Base-by-base conservation (phyloP, 2,113 vertebrate species). In the Caracal caracal region DNA sequence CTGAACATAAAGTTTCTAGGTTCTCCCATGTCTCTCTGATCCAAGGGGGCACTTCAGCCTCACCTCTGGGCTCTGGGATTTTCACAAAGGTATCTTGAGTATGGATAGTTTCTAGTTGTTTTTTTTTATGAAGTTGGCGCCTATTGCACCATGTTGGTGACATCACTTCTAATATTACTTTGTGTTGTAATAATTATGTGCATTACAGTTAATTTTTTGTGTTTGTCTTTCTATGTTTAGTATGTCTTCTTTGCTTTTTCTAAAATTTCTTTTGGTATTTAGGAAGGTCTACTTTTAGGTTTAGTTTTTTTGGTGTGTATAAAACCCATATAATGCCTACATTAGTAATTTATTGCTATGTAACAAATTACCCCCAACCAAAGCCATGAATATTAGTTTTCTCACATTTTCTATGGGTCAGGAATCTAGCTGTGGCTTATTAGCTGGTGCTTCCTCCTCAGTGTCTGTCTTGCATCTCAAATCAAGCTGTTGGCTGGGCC, bases 201-300 rank as follows among this genome's bases (percentile, higher is more conserved):
- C n/a, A 70, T 88, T 70, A 35, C 24, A 33, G 63, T 43, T 90
- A 11, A 63, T 51, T 66, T 82, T 30, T 87, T 84, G 10, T 89
- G 10, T 89, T 78, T 78, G 3, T 61, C 71, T 93, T 94, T 90
- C 53, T 84, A 33, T 11, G 30, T 65, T 94, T 92, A 68, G 19
- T 84, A 66, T 71, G 33, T 83, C 10, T 13, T 85, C 53, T 91
- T 75, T 82, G 22, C 51, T 56, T 89, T 91, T 92, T 82, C 33
- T 92, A 63, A 85, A 85, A 91, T 87, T 94, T n/a, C 76, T 75
- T 81, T 82, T 75, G 33, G 26, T 53, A 90, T 80, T 71, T 88
- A 78, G n/a, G 35, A 91, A 92, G 13, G 1, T 40, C 88, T 66
- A n/a, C 82, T 12, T 94, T 94, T 88, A 43, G 43, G 51, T 79